Evolutionary conservation across 2,797 vertebrate species (phyloP).

Genomic region (Paguma larvata): DNA sequence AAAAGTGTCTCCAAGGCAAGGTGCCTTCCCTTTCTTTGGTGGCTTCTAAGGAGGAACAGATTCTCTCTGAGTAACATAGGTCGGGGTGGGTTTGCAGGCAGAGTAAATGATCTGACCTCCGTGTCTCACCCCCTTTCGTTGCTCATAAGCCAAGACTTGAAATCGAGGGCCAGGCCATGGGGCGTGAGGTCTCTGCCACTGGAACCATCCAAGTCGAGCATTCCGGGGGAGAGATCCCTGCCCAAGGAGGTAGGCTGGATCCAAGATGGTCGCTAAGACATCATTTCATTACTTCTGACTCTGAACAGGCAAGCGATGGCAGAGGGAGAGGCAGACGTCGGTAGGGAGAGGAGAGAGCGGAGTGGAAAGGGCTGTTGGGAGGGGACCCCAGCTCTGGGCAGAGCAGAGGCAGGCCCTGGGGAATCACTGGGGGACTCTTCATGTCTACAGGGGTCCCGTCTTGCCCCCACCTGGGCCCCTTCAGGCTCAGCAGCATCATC

Average conservation of each 20-base stretch:
- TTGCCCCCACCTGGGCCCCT: neutral
- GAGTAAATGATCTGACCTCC: neutral
- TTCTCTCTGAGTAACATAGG: conserved; percentile 10
- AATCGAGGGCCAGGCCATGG: neutral
- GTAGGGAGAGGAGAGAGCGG: neutral
- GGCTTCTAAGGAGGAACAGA: conserved; percentile 12
- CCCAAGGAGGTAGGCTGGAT: neutral
- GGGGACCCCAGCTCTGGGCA: neutral
- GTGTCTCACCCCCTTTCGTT: neutral
- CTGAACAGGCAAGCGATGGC: neutral
- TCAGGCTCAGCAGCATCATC: neutral
- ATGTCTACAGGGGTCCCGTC: neutral
- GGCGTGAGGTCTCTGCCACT: neutral
- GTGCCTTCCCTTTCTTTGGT: neutral
- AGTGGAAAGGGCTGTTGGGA: neutral
- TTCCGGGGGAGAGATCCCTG: neutral
- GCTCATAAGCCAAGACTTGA: neutral
- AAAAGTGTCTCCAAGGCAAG: neutral
- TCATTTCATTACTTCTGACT: neutral
- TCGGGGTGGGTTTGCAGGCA: neutral
- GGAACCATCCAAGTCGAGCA: neutral
- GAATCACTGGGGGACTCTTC: neutral
- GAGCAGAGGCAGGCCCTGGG: neutral
- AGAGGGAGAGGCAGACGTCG: neutral
- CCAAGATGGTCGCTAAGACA: neutral